phyloP scores from a whole-genome alignment of 2,113 vertebrate species.

The Paradoxurus hermaphroditus region DNA sequence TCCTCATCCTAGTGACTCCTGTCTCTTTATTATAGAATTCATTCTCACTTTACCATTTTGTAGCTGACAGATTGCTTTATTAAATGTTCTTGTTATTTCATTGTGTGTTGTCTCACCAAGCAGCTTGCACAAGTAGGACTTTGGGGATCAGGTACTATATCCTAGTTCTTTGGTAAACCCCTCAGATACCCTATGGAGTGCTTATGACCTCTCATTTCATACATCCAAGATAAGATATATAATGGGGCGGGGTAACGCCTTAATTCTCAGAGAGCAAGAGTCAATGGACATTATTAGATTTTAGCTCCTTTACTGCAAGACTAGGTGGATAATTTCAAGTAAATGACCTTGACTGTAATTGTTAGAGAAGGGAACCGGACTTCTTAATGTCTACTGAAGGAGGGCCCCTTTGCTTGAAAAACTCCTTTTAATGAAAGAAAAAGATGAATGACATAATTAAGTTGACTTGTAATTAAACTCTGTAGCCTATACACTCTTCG shows the following conservation, averaged over 20 bases:
- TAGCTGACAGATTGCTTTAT: neutral
- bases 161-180: neutral
- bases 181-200: neutral
- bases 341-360: neutral
- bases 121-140: neutral
- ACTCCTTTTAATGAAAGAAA: neutral
- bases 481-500: neutral
- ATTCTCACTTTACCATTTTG: neutral
- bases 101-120: neutral
- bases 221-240: neutral
- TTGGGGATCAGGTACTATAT: neutral
- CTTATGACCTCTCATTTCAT: neutral
- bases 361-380: neutral
- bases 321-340: neutral
- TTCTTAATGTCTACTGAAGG: neutral
- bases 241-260: neutral
- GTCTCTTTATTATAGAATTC: neutral
- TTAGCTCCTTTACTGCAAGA: neutral
- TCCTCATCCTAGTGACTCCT: neutral
- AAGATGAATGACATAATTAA: neutral
- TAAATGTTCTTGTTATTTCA: neutral
- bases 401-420: neutral
- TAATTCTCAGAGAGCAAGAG: neutral
- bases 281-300: neutral
- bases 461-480: neutral